Conservation (phyloP, 1,140 invertebrate genomes). For the Drosophila tsacasi region DNA sequence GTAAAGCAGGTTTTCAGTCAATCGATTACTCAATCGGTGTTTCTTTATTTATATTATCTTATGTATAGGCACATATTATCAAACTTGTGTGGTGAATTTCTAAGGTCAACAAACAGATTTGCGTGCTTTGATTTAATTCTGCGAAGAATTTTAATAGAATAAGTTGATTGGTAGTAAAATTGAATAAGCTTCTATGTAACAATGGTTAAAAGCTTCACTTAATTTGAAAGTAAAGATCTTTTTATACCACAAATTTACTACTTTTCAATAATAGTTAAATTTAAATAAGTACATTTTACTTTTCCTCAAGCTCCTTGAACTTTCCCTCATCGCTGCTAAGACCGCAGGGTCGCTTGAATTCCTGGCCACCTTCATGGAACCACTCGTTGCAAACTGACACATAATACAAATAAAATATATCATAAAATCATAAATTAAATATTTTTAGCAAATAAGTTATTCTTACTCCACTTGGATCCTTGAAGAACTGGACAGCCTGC, state of each 20-base stretch:
- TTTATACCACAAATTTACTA: no score
- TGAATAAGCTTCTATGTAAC: no score
- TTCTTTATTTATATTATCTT: neutral
- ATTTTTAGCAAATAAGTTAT: neutral
- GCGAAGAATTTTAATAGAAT: neutral
- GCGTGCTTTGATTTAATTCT: neutral
- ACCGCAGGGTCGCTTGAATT: conserved; percentile 92
- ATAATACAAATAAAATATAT: conserved; percentile 68
- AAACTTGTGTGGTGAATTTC: conserved; percentile 2
- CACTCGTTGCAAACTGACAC: conserved; percentile 95
- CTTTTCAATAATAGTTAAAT: no score
- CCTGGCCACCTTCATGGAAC: conserved; percentile 95
- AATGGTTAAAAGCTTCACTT: neutral
- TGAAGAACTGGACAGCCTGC: conserved; percentile 98
- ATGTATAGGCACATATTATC: neutral
- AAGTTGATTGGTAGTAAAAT: neutral
- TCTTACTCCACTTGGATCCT: conserved; percentile 96
- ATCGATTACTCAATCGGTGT: neutral
- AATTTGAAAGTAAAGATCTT: neutral
- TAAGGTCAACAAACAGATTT: neutral
- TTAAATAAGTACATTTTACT: conserved; percentile 1
- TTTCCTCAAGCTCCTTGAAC: conserved; percentile 23
- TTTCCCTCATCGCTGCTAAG: conserved; percentile 72
- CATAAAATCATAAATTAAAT: conserved; percentile 88
- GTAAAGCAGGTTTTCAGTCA: conserved; percentile 10